These are phyloP conservation scores for Pogonomyrmex californicus DNA, from an alignment of 1,140 invertebrate genomes.

Conservation along the genomic window DNA sequence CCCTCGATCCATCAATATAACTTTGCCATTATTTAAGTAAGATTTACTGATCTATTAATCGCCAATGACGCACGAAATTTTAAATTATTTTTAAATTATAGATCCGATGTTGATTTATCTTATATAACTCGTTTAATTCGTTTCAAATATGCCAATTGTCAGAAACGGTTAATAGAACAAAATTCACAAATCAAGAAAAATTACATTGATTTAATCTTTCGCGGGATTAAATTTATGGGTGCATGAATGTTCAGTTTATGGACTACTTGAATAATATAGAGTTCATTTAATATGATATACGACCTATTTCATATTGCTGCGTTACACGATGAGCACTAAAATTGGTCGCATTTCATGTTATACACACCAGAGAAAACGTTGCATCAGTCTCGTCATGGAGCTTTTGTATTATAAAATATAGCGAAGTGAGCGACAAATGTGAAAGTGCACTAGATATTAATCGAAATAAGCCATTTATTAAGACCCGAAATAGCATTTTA, in stretches of 20 bases:
- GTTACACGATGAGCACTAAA: conserved; percentile 37
- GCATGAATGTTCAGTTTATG: conserved; percentile 27
- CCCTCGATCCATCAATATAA: conserved; percentile 41
- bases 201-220: conserved; percentile 25
- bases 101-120: neutral
- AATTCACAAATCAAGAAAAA: conserved; percentile 35
- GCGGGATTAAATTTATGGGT: neutral
- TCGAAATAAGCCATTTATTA: conserved; percentile 47
- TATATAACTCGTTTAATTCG: conserved; percentile 18
- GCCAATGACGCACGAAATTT: neutral
- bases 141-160: neutral
- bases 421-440: conserved; percentile 20
- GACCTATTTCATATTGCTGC: conserved; percentile 20
- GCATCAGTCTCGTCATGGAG: conserved; percentile 36
- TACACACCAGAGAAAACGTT: conserved; percentile 53
- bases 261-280: neutral
- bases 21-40: neutral
- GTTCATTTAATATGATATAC: conserved; percentile 32
- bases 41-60: neutral
- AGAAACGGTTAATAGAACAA: neutral
- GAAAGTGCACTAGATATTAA: conserved; percentile 60
- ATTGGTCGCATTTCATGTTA: conserved; percentile 33
- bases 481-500: conserved; percentile 48
- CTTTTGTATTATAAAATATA: conserved; percentile 59
- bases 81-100: neutral